Base-by-base conservation (phyloP, 2,888 invertebrate species). In the Cataglyphis altisquamis region DNA sequence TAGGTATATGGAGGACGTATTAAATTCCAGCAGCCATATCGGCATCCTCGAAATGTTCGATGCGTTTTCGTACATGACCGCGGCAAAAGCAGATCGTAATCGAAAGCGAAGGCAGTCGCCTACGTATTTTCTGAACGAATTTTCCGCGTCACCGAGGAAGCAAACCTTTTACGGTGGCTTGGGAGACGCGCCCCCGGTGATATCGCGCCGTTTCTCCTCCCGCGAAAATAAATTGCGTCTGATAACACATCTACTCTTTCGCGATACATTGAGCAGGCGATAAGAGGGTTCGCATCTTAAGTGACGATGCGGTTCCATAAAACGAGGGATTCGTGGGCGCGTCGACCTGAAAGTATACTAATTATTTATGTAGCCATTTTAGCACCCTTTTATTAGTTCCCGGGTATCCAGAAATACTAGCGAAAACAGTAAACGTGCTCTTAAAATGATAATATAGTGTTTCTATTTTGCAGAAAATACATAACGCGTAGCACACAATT, bases 171-270 rank as follows among this genome's bases (percentile, higher is more conserved):
- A 45, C 45, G 66, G 15, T 25, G 55, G 36, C 5, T 21, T 12
- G 45, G 29, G 15, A 62, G 39, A 41, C 9, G 25, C 67, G 67
- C 45, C 6, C 25, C 10, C 36, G 32, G 15, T 9, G 15, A 5
- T 41, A 21, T 36, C 52, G n/a, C 66, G 12, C 29, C 41, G 70
- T 60, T 70, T 60, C 57, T 32, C 63, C 48, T 45, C 25, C 82
- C 63, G 60, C 41, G 74, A 62, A 66, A 82, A 86, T 85, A 86
- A 85, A 86, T 86, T 85, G 82, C 60, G 39, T 15, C 48, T 60
- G 86, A 86, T 86, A 83, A 41, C 48, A 36, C 48, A 85, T 85
- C 85, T 55, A 55, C 55, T 78, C 32, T 60, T 52, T 77, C 63
- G 39, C 74, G 68, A 68, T 80, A 74, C 85, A 80, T 64, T 57